Conservation (phyloP, 2,888 invertebrate species). For the Apomyelois bistriatella region DNA sequence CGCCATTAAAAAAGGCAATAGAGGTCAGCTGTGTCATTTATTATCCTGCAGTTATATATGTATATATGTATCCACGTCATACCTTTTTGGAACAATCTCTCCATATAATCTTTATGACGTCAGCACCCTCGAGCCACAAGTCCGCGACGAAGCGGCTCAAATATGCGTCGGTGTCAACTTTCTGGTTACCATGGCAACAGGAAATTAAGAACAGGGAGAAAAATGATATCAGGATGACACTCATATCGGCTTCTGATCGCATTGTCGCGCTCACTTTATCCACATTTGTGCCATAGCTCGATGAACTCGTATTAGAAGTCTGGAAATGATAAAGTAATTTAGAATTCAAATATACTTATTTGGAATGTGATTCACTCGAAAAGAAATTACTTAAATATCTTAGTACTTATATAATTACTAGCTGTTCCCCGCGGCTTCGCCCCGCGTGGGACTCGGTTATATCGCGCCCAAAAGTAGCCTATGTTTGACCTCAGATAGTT, state of each 20-base stretch:
- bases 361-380: too few species aligned
- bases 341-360: not conserved
- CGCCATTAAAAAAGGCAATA: too few species aligned
- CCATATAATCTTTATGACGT: constrained; percentile 68
- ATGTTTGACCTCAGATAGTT: too few species aligned
- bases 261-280: constrained; percentile 47
- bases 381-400: too few species aligned
- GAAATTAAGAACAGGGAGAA: constrained; percentile 37
- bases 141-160: constrained; percentile 65
- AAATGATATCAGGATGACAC: constrained; percentile 35
- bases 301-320: constrained; percentile 23
- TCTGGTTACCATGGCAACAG: constrained; percentile 41
- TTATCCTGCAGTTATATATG: too few species aligned
- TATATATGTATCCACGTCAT: constrained; percentile 20
- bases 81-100: constrained; percentile 74
- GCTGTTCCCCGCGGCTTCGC: too few species aligned
- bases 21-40: too few species aligned
- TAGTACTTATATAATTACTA: too few species aligned
- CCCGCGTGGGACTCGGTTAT: too few species aligned
- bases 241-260: constrained; percentile 36
- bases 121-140: constrained; percentile 70
- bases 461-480: too few species aligned
- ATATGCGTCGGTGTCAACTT: constrained; percentile 54
- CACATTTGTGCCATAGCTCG: constrained; percentile 44
- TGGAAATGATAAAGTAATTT: constrained; percentile 23